Base-by-base conservation (phyloP, 64 coral and sea anemone genomes). In the Anthopleura sola region DNA sequence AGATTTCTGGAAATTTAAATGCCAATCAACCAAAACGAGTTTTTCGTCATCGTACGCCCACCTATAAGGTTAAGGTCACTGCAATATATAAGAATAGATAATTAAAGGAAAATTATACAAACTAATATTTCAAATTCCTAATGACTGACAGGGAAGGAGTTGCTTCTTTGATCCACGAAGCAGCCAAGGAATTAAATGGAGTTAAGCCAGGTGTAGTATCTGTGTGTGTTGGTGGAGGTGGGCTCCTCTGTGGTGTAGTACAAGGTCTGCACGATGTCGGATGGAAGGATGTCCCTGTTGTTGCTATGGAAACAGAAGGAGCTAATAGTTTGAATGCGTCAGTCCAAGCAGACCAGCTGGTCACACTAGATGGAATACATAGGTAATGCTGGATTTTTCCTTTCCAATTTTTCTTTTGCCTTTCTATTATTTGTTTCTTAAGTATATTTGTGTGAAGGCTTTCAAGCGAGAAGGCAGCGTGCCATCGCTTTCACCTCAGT, bases 301-400 rank as follows among this genome's bases (percentile, higher is more conserved):
- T 99, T 88, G 93, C 97, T 57, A 99, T 99, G 97, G 97, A 99
- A 92, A 99, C 97, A 46, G 83, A 90, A 53, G 97, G 97, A 51
- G 97, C 93, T 51, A 56, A 95, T 84, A 90, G 92, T 83, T 75
- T 99, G 24, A 87, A 88, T 36, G 85, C 90, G 28, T 88, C 97
- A 16, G 49, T 99, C 8, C 49, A 92, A 54, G 97, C 92, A 36
- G 90, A 92, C 46, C 31, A 87, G 74, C 11, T 90, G 20, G 82
- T 99, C 37, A 99, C 92, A 18, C 82, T 99, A 46, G 57, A 93
- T 68, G 55, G 84, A 9, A 95, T 99, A 33, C 75, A 90, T 60
- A 99, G 97, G 97, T 99, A n/a, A 48, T 74, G n/a, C n/a, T 40
- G 26, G 7, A 26, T 23, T 44, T 37, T 14, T 39, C 36, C 6